A percentile compares a stretch with the other conserved stretches of the same genome.
Conservation (phyloP, 2,888 invertebrate species). For the Drosophila hamatofila region DNA sequence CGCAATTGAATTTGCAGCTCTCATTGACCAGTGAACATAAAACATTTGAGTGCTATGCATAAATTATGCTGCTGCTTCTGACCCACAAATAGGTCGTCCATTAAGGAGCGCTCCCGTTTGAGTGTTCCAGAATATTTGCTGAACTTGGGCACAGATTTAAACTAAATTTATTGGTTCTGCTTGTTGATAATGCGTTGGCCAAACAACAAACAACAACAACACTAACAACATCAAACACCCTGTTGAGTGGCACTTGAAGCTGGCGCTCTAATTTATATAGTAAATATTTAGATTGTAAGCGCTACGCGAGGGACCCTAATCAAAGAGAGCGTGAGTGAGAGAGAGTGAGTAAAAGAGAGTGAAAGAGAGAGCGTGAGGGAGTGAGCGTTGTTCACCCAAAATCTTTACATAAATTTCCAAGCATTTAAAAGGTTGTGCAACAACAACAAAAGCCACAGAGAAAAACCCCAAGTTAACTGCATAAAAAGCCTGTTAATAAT, state of each 20-base stretch:
- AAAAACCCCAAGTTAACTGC: slow-evolving; percentile 48
- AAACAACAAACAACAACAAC: slow-evolving; percentile 32
- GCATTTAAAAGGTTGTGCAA: slow-evolving; percentile 60
- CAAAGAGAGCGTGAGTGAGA: neutral
- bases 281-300: slow-evolving; percentile 65
- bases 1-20: slow-evolving; percentile 25
- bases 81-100: slow-evolving; percentile 18
- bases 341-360: neutral
- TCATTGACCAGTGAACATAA: slow-evolving; percentile 8
- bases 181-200: slow-evolving; percentile 49
- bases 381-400: neutral
- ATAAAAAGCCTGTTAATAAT: slow-evolving; percentile 70
- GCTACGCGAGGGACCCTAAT: slow-evolving; percentile 37
- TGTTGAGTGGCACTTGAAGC: slow-evolving; percentile 25
- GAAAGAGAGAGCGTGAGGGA: neutral
- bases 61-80: slow-evolving; percentile 22
- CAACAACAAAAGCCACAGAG: slow-evolving; percentile 15
- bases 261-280: slow-evolving; percentile 58
- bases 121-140: slow-evolving; percentile 3
- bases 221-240: slow-evolving; percentile 1
- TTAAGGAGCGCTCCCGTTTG: neutral
- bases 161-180: slow-evolving; percentile 53
- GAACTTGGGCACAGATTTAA: slow-evolving; percentile 48
- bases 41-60: slow-evolving; percentile 37
- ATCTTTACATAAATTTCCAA: slow-evolving; percentile 64